Evolutionary conservation across 2,888 invertebrate species (phyloP), one percentile per base, ranked within the genome.

Genomic region (Ophion ventricosus): DNA sequence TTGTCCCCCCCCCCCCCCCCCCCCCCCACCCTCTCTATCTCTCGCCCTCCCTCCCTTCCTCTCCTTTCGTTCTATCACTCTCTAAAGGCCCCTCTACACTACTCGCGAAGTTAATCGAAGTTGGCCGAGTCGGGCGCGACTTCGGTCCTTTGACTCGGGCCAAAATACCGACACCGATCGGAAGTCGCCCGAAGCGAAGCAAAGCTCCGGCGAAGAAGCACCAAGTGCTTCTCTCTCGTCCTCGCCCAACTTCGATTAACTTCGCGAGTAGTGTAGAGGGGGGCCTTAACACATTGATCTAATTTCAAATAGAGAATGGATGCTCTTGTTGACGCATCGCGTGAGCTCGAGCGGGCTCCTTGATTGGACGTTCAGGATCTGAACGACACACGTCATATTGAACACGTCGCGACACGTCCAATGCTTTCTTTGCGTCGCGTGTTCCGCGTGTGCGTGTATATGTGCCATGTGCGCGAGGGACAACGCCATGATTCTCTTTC

Each of bases 301-400:
- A 84, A 49, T 49, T 49, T 14, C 49, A 17, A 82, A 86, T 85
- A 75, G 80, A 82, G 84, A 86, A 82, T 85, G 64, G 79, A 83
- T 83, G 79, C 74, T 67, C 70, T 35, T 73, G 75, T 43, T 54
- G 63, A 72, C 57, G 76, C 59, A 85, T 86, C 83, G 86, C 85
- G 82, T 86, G 86, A 86, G 82, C 59, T 54, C 66, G 69, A 74
- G 59, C 74, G 72, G 64, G 75, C 73, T 25, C 78, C 29, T 35
- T 23, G 82, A 85, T 86, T 85, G 86, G 86, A 80, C 79, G 79
- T 57, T 75, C 25, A 11, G 72, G 59, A 67, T 75, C 67, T 82
- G 79, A 20, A 63, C 70, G 84, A 76, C 79, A 76, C 79, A 75
- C 74, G 82, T 76, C 70, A 76, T 80, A 75, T 70, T 59, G 40